phyloP scores from a whole-genome alignment of 1,140 invertebrate species.

The Onthophagus taurus region DNA sequence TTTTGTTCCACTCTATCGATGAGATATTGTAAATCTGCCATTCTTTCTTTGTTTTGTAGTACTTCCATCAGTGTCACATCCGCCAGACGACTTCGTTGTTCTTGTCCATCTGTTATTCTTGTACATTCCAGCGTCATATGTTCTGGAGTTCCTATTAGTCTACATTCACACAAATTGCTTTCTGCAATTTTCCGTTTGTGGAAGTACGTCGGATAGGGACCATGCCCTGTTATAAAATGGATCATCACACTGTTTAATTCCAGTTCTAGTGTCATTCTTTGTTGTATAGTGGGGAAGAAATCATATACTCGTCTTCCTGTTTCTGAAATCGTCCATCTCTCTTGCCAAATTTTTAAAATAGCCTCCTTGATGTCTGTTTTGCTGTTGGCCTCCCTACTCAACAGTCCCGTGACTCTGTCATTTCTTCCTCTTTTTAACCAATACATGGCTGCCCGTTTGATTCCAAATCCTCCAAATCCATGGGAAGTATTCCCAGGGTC shows the following conservation, averaged over 20 bases:
- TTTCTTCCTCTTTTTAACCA: background rate
- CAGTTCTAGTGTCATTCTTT: background rate
- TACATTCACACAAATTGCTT: background rate
- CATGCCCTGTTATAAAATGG: conserved; percentile 4
- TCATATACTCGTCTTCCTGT: background rate
- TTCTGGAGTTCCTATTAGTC: background rate
- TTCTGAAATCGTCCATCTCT: background rate
- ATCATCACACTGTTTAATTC: background rate
- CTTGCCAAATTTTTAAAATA: background rate
- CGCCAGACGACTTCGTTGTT: background rate
- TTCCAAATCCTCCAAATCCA: conserved; percentile 3
- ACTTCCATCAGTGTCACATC: background rate
- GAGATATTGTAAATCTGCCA: too few relatives aligned
- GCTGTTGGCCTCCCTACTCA: background rate
- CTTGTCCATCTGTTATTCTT: background rate
- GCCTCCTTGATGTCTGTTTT: background rate
- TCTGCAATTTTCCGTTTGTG: background rate
- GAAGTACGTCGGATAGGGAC: conserved; percentile 1
- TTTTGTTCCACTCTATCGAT: too few relatives aligned
- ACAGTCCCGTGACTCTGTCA: background rate
- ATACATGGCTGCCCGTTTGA: conserved; percentile 8
- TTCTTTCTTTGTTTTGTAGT: background rate
- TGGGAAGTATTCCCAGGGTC: background rate
- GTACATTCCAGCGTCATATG: background rate
- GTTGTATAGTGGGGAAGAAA: background rate